phyloP scores from a whole-genome alignment of 2,113 vertebrate genomes.

The Hyaena hyaena region DNA sequence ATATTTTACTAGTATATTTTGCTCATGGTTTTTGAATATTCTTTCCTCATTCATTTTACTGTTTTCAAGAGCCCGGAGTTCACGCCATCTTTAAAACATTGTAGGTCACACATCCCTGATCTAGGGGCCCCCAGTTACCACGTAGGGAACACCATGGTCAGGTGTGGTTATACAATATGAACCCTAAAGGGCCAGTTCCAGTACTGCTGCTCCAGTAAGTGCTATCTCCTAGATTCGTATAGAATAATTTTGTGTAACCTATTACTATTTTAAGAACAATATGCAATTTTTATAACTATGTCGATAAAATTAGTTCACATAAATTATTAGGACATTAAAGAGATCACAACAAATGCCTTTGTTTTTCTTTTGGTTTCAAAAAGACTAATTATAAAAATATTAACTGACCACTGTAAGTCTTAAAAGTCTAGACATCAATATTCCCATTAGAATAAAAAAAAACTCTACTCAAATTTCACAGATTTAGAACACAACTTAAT shows the following conservation, averaged over 20 bases:
- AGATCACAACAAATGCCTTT: not conserved
- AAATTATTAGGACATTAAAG: not conserved
- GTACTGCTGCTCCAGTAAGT: not conserved
- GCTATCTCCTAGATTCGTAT: not conserved
- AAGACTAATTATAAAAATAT: not conserved
- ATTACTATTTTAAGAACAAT: not conserved
- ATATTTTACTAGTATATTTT: not conserved
- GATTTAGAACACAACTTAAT: not conserved
- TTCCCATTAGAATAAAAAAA: constrained; percentile 46
- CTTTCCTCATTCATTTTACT: not conserved
- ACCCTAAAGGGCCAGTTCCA: not conserved
- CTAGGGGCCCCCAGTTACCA: not conserved
- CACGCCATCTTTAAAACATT: not conserved
- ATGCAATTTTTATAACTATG: not conserved
- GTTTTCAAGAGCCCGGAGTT: not conserved
- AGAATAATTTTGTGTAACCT: not conserved
- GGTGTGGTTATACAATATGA: not conserved
- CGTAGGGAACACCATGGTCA: too few relatives aligned
- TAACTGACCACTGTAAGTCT: not conserved
- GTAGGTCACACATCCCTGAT: not conserved
- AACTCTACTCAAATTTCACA: not conserved
- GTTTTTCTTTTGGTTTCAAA: constrained; percentile 48
- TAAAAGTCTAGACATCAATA: constrained; percentile 36
- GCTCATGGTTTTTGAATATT: not conserved
- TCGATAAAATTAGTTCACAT: not conserved